Evolutionary conservation across 2,888 invertebrate genomes (phyloP), one percentile per base, ranked within the genome.

Genomic region (Eupithecia dodoneata): DNA sequence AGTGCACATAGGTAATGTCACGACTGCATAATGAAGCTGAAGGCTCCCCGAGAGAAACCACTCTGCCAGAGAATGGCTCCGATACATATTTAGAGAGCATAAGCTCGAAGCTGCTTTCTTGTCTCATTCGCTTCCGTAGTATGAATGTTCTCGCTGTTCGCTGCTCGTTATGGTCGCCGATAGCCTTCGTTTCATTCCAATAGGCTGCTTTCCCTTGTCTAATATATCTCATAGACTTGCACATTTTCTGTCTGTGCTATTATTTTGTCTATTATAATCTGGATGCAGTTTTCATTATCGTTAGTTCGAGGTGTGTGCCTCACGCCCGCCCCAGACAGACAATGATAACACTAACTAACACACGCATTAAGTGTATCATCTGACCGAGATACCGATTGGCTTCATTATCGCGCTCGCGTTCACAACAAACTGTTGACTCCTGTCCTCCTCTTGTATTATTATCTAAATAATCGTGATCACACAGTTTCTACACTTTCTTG

Each of bases 11-110:
- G 72, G 55, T 72, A 80, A 80, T 81, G 85, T 85, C 87, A 89
- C 86, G 86, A 84, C 81, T 84, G 83, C 83, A 84, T 77, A 85
- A 85, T 63, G 63, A 83, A 45, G 49, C n/a, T 71, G 55, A 71
- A 77, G 42, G 67, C 18, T 42, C 49, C 49, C 41, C 42, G 65
- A 69, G 73, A 55, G 72, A 63, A 74, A 55, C 44, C 13, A 18
- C 59, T 47, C 5, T 65, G 52, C 15, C 69, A 41, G 55, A 49
- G 59, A 73, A 55, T 65, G 63, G 47, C 18, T 72, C 7, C 9
- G 49, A 70, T 69, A 74, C 74, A 44, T 44, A 69, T 77, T 74
- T 63, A 45, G 72, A 42, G 49, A 69, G 15, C 49, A 65, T 72
- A 72, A 74, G 30, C 30, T 77, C 55, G 65, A 59, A 49, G 18